Evolutionary conservation across 2,113 vertebrate species (phyloP).

Genomic region (Corythornis cristatus): DNA sequence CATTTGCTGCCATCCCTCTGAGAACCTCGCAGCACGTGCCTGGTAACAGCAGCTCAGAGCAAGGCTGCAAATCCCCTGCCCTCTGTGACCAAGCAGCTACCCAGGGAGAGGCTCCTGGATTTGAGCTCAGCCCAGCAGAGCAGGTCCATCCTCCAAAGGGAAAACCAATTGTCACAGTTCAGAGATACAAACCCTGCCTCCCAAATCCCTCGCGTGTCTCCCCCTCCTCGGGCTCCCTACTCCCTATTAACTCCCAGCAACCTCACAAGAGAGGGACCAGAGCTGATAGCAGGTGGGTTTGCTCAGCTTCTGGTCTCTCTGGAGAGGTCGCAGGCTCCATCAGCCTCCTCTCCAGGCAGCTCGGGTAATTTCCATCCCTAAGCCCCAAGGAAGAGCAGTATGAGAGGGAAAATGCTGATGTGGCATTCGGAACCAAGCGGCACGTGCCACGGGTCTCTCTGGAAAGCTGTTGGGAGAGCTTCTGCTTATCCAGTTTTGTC

Average conservation of each 20-base stretch:
- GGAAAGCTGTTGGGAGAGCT: not conserved
- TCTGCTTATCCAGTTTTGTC: not conserved
- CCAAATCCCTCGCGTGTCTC: rapidly evolving
- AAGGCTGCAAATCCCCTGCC: not conserved
- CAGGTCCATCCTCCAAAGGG: not conserved
- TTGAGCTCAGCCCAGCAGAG: not conserved
- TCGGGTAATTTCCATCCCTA: not conserved
- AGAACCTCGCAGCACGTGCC: not conserved
- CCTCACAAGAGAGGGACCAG: not conserved
- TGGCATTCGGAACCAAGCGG: not conserved
- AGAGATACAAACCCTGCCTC: not conserved
- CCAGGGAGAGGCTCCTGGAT: not conserved
- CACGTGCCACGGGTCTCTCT: not conserved
- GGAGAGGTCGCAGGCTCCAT: rapidly evolving
- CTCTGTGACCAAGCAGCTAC: rapidly evolving
- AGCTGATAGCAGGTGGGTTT: not conserved
- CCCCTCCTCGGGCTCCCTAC: not conserved
- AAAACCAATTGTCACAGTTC: not conserved
- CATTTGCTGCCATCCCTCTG: not conserved
- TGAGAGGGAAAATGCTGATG: not conserved
- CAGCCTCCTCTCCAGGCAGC: not conserved
- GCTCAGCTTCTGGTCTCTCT: not conserved
- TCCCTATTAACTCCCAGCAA: not conserved
- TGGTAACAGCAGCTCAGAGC: not conserved
- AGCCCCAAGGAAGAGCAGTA: not conserved